Base-by-base conservation (phyloP, 2,888 invertebrate genomes). In the Saturnia pavonia region DNA sequence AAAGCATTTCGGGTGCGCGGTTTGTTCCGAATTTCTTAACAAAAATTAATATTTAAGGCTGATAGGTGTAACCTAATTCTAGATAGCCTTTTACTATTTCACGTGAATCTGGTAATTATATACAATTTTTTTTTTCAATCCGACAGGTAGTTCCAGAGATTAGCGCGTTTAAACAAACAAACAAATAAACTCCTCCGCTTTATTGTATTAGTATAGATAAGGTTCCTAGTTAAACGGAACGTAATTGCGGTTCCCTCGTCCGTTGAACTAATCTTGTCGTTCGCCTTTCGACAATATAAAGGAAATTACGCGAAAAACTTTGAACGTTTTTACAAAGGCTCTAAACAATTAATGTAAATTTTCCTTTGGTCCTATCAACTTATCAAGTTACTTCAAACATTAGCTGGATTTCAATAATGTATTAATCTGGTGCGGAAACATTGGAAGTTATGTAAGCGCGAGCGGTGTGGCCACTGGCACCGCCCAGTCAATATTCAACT, bases 341-440 rank as follows among this genome's bases (percentile, higher is more conserved):
- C 27, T 60, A 60, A 60, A 60, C 27, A 60, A 60, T 60, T 60
- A 60, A 22, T 22, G 1, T 54, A 54, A 54, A n/a, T 48, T 48
- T 6, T 48, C 1, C 16, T 19, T 19, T 7, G 19, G 11, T 11
- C 54, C 54, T 22, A 54, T 54, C 19, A 22, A 54, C 54, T 22
- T 22, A 54, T 54, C 19, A 22, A 54, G 22, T 54, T 11, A 54
- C 9, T 54, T 54, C 54, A 22, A 54, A 54, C 54, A 22, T 54
- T 22, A 54, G 11, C 22, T 54, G 54, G 7, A 54, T 22, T 54
- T 54, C 22, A 22, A 22, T 54, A 54, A 11, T 7, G 54, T 54
- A 9, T 9, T 22, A 9, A 54, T 54, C 22, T 22, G 54, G 22
- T 54, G n/a, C 3, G 54, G 22, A 54, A 11, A 54, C 8, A n/a